Base-by-base conservation (phyloP, 1,140 invertebrate species). In the Tetramorium parvispinum region DNA sequence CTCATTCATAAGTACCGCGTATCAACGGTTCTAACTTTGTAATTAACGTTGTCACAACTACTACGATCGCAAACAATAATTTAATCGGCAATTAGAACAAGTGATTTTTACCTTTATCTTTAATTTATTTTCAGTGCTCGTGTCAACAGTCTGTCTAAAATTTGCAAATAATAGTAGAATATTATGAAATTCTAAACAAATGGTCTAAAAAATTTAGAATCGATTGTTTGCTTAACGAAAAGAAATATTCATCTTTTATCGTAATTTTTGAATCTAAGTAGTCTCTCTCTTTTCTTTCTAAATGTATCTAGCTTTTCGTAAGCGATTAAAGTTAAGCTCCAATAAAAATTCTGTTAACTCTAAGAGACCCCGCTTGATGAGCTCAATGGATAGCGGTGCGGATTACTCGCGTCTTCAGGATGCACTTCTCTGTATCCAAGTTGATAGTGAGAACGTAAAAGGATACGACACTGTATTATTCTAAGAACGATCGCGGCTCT, bases 1-100 rank as follows among this genome's bases (percentile, higher is more conserved):
- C 43, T 51, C 27, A 78, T 88, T 88, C 83, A 37, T 76, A 61
- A 46, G 24, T 66, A 61, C 16, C 46, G 49, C 24, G 66, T 27
- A 21, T 65, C 46, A 27, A 43, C 32, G 21, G 18, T 85, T 76
- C 57, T 32, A 55, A 79, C 13, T 79, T 79, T 11, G 8, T 37
- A 37, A 78, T 46, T 46, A 46, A 49, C 11, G 21, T 73, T 37
- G 21, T 77, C 40, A 43, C 37, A 63, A 43, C 21, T 24, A 40
- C 24, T 76, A 43, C 11, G 37, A n/a, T 11, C 4, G 8, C n/a
- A 27, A 59, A n/a, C 37, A 24, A 43, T 77, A 11, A 77, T 78
- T 65, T 21, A 1, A n/a, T 32, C 18, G 76, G 3, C 11, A 32
- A 32, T 32, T 32, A 55, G 27, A 18, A 61, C 21, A 53, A 77